Evolutionary conservation across 2,888 invertebrate genomes (phyloP).

Genomic region (Pterostichus niger): DNA sequence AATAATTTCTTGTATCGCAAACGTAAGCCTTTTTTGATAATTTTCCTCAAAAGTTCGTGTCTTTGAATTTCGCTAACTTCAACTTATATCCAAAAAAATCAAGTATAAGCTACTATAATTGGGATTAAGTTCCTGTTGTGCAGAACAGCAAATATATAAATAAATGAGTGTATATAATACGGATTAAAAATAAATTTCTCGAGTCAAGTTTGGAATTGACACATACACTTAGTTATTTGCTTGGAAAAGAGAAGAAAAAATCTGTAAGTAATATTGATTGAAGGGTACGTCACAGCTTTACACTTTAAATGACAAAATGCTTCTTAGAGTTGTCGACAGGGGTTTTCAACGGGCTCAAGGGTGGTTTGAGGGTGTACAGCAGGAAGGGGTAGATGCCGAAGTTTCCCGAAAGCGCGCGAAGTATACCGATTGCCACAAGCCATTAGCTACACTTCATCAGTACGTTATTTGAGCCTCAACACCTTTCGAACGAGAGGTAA

Average conservation of each 20-base stretch:
- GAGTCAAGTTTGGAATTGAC: conserved; percentile 25
- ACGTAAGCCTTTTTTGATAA: no score
- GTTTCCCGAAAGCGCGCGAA: conserved; percentile 15
- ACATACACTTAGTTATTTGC: conserved; percentile 39
- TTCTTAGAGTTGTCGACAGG: conserved; percentile 50
- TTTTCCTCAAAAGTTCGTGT: no score
- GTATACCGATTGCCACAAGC: conserved; percentile 33
- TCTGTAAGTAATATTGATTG: conserved; percentile 53
- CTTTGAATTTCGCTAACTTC: no score
- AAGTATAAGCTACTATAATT: no score
- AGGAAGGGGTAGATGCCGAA: not conserved
- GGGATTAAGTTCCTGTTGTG: no score
- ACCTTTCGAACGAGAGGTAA: conserved; percentile 27
- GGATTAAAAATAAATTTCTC: conserved; percentile 25
- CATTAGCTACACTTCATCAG: conserved; percentile 51
- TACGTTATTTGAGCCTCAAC: conserved; percentile 39
- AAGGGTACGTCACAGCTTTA: conserved; percentile 47
- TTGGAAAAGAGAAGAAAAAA: conserved; percentile 34
- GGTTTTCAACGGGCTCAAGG: conserved; percentile 1
- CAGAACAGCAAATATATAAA: no score
- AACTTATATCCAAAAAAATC: no score
- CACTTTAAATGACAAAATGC: conserved; percentile 53
- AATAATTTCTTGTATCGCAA: no score
- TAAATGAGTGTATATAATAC: not conserved
- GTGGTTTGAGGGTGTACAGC: no score